A percentile compares a stretch with the other conserved stretches of the same genome.
phyloP scores from a whole-genome alignment of 2,888 invertebrate species.

The Drosophila limbata region DNA sequence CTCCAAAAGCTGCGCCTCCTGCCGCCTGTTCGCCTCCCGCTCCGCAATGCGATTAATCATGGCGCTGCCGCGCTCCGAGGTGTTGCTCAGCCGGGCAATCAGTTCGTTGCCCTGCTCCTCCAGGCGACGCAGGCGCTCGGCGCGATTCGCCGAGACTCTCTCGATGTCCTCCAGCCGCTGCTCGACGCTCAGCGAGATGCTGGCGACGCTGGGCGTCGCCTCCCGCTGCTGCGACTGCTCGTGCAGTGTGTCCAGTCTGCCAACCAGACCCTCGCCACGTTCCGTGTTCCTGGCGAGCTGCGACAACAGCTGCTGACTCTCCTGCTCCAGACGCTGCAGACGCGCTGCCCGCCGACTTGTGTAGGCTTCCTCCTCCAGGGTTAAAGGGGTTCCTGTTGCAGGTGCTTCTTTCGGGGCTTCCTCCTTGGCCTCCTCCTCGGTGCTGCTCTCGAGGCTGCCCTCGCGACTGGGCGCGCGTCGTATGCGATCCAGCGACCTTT shows the following conservation, averaged over 20 bases:
- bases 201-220: constrained; percentile 25
- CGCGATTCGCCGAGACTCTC: constrained; percentile 78
- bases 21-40: constrained; percentile 74
- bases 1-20: constrained; percentile 62
- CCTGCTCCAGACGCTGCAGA: constrained; percentile 89
- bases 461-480: constrained; percentile 80
- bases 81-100: constrained; percentile 85
- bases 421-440: constrained; percentile 75
- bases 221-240: constrained; percentile 49
- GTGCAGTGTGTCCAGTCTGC: constrained; percentile 80
- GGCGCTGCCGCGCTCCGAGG: constrained; percentile 80
- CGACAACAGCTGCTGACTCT: constrained; percentile 90
- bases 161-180: constrained; percentile 82
- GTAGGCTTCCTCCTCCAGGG: constrained; percentile 79
- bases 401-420: background rate
- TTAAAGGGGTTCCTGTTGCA: constrained; percentile 58
- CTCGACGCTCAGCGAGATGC: constrained; percentile 67
- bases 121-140: constrained; percentile 86
- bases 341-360: constrained; percentile 78
- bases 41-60: constrained; percentile 83
- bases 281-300: constrained; percentile 76
- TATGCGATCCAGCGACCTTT: constrained; percentile 80
- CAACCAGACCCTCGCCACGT: constrained; percentile 72
- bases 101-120: constrained; percentile 93
- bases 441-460: constrained; percentile 83